A percentile compares a stretch with the other conserved stretches of the same genome.
phyloP scores from a whole-genome alignment of 2,113 vertebrate genomes.

The Salvelinus fontinalis region DNA sequence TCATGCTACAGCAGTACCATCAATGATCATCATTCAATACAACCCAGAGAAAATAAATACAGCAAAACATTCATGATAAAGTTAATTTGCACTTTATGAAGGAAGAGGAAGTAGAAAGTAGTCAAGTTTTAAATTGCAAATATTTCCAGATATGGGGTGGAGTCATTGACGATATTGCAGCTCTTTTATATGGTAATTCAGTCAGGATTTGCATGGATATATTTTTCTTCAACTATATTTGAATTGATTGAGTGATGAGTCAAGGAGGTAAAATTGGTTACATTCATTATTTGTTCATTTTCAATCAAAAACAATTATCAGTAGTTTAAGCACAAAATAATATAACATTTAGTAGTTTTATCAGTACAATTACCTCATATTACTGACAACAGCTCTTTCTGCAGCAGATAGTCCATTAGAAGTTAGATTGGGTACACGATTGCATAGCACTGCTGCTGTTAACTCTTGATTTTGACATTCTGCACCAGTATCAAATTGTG shows the following conservation, averaged over 20 bases:
- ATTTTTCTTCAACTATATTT: neutral
- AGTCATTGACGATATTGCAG: constrained; percentile 22
- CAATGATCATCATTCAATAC: constrained; percentile 36
- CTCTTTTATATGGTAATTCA: constrained; percentile 10
- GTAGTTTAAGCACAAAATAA: constrained; percentile 29
- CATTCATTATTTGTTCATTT: constrained; percentile 54
- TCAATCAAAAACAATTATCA: constrained; percentile 14
- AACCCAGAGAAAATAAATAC: constrained; percentile 49
- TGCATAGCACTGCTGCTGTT: neutral
- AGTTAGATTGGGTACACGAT: neutral
- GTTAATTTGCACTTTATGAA: constrained; percentile 5
- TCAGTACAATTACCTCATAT: neutral
- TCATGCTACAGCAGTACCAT: constrained; percentile 60
- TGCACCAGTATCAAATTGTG: neutral
- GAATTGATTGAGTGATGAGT: constrained; percentile 25
- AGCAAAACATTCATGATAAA: constrained; percentile 46
- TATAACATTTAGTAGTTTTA: neutral
- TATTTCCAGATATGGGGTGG: constrained; percentile 17
- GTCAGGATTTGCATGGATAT: constrained; percentile 9
- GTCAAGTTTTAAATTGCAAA: neutral
- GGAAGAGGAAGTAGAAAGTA: constrained; percentile 6
- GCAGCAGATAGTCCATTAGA: neutral
- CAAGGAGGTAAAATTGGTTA: constrained; percentile 42
- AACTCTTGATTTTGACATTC: neutral
- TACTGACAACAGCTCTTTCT: neutral